Base-by-base conservation (phyloP, 1,140 invertebrate genomes). In the Drosophila melanica region DNA sequence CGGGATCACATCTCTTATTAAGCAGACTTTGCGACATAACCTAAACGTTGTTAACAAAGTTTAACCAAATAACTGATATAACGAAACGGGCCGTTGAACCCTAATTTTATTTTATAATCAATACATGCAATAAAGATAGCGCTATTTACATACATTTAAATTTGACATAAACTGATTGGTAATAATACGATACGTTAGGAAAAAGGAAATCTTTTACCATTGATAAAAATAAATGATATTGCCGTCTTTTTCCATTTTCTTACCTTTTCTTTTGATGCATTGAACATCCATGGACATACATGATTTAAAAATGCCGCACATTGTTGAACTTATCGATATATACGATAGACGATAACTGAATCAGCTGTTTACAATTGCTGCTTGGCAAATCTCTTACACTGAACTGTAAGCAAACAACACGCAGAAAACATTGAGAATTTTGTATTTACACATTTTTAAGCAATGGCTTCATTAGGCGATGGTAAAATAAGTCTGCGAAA, bases 401-500 rank as follows among this genome's bases (percentile, higher is more conserved):
- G 68, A 71, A 55, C 62, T 37, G 16, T 37, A 30, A 67, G 37
- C 53, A 14, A 44, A n/a, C 12, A 45, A 53, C 14, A 30, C 30
- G 9, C 39, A n/a, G 27, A 58, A 23, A 23, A 51, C 11, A 45
- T 50, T 33, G 11, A 30, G 37, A 14, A 9, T 18, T 14, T 27
- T 16, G 33, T 18, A n/a, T 45, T 54, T 37, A 35, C 2, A 35
- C 35, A 57, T 55, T 60, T 50, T 48, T 1, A 30, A 37, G 23
- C 47, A 48, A 87, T 87, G 82, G 65, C 82, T 47, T 35, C 81
- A 7, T 45, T 64, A 11, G 58, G 60, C 18, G 90, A 91, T 18
- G 69, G 75, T 47, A 75, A 90, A 59, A 9, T 75, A 16, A 73
- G 50, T 53, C 58, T 81, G 6, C 54, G 94, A 48, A 95, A 95